phyloP scores from a whole-genome alignment of 92 coral and sea anemone genomes.

The Epizoanthus scotinus region DNA sequence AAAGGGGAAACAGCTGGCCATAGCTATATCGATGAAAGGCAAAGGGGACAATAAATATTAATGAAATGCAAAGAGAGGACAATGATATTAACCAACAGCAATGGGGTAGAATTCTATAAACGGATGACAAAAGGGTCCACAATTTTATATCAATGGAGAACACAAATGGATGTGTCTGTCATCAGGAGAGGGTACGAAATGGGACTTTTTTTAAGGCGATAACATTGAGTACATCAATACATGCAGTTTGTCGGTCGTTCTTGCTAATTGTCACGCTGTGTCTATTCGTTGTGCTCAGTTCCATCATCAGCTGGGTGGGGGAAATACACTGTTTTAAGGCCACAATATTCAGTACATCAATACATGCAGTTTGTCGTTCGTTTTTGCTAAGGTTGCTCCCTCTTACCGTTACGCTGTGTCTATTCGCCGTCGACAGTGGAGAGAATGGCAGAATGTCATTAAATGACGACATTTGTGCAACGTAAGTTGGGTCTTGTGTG shows the following conservation, averaged over 20 bases:
- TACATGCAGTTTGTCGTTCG: background rate
- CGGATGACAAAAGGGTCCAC: too few relatives aligned
- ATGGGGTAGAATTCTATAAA: too few relatives aligned
- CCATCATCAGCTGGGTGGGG: background rate
- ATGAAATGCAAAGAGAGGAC: too few relatives aligned
- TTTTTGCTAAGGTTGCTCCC: constrained; percentile 54
- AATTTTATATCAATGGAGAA: too few relatives aligned
- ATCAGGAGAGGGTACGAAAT: too few relatives aligned
- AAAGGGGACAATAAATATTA: too few relatives aligned
- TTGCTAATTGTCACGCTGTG: constrained; percentile 55
- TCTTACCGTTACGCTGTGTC: constrained; percentile 56
- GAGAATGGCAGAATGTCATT: constrained; percentile 54
- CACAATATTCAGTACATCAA: background rate
- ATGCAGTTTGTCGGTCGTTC: background rate
- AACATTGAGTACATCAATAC: background rate
- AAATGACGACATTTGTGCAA: constrained; percentile 72
- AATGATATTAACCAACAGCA: too few relatives aligned
- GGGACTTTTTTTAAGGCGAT: background rate
- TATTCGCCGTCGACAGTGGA: constrained; percentile 65
- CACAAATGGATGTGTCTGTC: too few relatives aligned
- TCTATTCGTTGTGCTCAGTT: constrained; percentile 58
- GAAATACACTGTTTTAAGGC: background rate
- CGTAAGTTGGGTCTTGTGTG: constrained; percentile 38
- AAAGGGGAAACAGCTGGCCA: too few relatives aligned
- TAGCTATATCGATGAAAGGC: too few relatives aligned